Evolutionary conservation across 2,113 vertebrate genomes (phyloP), one percentile per base, ranked within the genome.

Genomic region (Gobiocypris rarus): DNA sequence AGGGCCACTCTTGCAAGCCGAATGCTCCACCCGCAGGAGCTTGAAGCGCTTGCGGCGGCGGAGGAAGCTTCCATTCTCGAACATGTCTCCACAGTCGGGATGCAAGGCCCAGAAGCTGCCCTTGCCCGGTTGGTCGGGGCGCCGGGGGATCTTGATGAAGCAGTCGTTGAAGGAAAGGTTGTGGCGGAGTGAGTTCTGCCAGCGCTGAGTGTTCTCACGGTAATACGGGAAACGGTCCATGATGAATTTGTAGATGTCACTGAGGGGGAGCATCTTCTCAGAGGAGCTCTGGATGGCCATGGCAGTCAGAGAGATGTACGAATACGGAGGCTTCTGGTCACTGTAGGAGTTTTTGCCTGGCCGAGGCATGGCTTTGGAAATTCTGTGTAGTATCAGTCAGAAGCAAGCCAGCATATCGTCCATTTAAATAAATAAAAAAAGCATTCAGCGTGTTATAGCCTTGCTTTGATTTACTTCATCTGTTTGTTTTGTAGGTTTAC

Each of bases 271-370:
- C 97, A 97, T 97, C 94, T 99, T 99, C 34, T 99, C 97, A 0
- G 94, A 83, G 4, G 97, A 98, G 92, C 96, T 97, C 90, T 98
- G 97, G 89, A 99, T 99, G 75, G 97, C 97, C 97, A 99, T 99
- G 14, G 97, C 97, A 28, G 97, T 99, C 90, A 99, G 93, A 0
- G 97, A 99, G 86, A 99, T 99, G 88, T 99, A 99, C 5, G 97
- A 98, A 86, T 99, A 98, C 1, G 97, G 97, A 1, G 97, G 97
- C 90, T 99, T 99, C 89, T 99, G 97, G 92, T 98, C 97, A 89
- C 97, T 98, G 92, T 99, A 99, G 0, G 97, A 99, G 93, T 96
- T 98, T 91, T 98, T 99, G 65, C 97, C 97, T 3, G 97, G 97
- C 85, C 97, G 96, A 88, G 97, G 97, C 97, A 98, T 96, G 69